Conservation (phyloP, 1,140 invertebrate species). For the Batillaria attramentaria region DNA sequence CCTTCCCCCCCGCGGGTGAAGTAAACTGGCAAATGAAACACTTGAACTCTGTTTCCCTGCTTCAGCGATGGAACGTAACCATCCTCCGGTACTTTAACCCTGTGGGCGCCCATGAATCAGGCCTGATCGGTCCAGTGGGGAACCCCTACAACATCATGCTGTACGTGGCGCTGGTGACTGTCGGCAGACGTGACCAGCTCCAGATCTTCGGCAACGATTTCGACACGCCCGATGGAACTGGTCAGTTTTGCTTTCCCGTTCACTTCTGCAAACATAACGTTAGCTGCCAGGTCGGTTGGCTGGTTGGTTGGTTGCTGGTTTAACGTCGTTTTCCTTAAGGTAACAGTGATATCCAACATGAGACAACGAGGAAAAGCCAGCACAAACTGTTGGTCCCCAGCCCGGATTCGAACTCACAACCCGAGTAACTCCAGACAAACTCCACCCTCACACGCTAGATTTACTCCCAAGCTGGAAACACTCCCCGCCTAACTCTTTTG, state of each 20-base stretch:
- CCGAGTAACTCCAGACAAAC: not conserved
- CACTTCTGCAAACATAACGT: not conserved
- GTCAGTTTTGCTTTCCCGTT: constrained; percentile 70
- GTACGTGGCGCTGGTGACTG: constrained; percentile 95
- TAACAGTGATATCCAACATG: not conserved
- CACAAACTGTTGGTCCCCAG: too few species aligned
- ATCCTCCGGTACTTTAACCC: constrained; percentile 99
- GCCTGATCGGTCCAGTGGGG: constrained; percentile 92
- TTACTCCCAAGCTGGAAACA: too few species aligned
- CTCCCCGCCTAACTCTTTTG: too few species aligned
- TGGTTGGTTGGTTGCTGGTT: not conserved
- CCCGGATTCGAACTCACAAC: not conserved
- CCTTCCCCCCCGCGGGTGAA: too few species aligned
- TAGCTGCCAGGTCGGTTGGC: not conserved
- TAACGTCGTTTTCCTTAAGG: not conserved
- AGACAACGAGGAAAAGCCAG: too few species aligned
- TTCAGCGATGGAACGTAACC: constrained; percentile 90
- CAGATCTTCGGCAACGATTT: constrained; percentile 96
- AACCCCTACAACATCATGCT: constrained; percentile 98
- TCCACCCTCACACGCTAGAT: too few species aligned
- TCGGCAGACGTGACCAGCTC: constrained; percentile 85
- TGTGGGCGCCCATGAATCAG: constrained; percentile 92
- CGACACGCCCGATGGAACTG: constrained; percentile 95
- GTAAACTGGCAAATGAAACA: too few species aligned
- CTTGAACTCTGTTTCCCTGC: constrained; percentile 37